Evolutionary conservation across 2,888 invertebrate species (phyloP).

Genomic region (Drosophila ustulata): DNA sequence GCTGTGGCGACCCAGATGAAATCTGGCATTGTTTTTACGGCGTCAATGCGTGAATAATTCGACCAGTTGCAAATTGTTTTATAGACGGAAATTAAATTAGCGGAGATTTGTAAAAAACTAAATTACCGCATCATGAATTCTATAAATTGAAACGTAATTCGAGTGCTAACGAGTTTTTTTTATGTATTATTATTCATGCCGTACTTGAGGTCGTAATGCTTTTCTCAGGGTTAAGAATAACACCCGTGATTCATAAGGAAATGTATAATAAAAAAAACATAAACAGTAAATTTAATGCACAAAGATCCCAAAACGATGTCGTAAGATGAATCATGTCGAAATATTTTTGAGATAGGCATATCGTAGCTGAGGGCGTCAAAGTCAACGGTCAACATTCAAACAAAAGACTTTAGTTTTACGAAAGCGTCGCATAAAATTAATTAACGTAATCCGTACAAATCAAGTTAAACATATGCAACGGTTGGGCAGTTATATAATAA

Average conservation of each 20-base stretch:
- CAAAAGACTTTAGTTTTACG: slow-evolving; percentile 5
- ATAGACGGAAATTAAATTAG: background rate
- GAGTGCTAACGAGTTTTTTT: slow-evolving; percentile 3
- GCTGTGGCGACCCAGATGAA: slow-evolving; percentile 26
- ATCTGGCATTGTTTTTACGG: background rate
- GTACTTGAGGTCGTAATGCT: background rate
- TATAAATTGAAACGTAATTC: background rate
- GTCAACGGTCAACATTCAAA: slow-evolving; percentile 14
- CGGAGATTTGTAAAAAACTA: background rate
- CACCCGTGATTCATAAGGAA: slow-evolving; percentile 9
- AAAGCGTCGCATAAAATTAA: slow-evolving; percentile 24
- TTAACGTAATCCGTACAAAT: slow-evolving; percentile 24
- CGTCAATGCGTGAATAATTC: slow-evolving; percentile 9
- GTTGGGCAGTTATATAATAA: slow-evolving; percentile 16
- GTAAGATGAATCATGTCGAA: background rate
- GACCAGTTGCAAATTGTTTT: slow-evolving; percentile 6
- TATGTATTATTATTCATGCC: slow-evolving; percentile 11
- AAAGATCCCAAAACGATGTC: background rate
- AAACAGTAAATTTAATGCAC: background rate
- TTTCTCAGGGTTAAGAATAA: slow-evolving; percentile 12
- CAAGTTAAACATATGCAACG: slow-evolving; percentile 22
- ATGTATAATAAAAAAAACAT: slow-evolving; percentile 2
- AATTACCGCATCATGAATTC: slow-evolving; percentile 21
- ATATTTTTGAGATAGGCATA: background rate
- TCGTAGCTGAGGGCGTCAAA: background rate